Conservation (phyloP, 2,888 invertebrate species). For the Blera fallax region DNA sequence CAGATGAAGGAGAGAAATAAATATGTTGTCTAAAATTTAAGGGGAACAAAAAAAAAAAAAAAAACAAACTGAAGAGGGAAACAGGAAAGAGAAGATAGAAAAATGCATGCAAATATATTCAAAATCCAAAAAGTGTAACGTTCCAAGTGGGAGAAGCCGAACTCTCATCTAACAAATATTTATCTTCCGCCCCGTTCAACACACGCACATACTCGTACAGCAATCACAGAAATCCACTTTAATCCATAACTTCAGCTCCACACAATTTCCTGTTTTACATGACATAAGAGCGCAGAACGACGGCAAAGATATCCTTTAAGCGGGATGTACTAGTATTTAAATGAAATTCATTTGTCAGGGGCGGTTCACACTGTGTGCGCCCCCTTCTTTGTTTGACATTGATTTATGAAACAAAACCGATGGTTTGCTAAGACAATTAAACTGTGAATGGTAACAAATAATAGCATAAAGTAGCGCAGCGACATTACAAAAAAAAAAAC, state of each 20-base stretch:
- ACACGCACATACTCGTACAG: neutral
- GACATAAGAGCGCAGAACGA: neutral
- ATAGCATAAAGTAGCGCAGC: slow-evolving; percentile 31
- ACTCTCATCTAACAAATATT: neutral
- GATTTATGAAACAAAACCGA: slow-evolving; percentile 57
- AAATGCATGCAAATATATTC: slow-evolving; percentile 60
- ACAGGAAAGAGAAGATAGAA: neutral
- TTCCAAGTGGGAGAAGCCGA: slow-evolving; percentile 25
- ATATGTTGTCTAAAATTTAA: slow-evolving; percentile 2
- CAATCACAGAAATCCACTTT: slow-evolving; percentile 58
- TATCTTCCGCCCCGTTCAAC: neutral
- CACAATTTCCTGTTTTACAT: slow-evolving; percentile 37
- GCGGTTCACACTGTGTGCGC: slow-evolving; percentile 12
- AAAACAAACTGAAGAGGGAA: slow-evolving; percentile 1
- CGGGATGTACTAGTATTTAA: slow-evolving; percentile 35
- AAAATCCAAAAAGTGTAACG: slow-evolving; percentile 55
- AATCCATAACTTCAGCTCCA: slow-evolving; percentile 48
- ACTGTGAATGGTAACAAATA: slow-evolving; percentile 50
- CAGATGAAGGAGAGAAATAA: neutral
- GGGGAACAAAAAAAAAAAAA: neutral
- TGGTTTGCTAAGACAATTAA: slow-evolving; percentile 55
- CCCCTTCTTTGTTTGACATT: slow-evolving; percentile 53
- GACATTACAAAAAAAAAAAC: neutral
- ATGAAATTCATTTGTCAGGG: slow-evolving; percentile 63
- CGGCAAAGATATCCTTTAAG: slow-evolving; percentile 28